Evolutionary conservation across 2,797 vertebrate genomes (phyloP).

Genomic region (Trematomus bernacchii): DNA sequence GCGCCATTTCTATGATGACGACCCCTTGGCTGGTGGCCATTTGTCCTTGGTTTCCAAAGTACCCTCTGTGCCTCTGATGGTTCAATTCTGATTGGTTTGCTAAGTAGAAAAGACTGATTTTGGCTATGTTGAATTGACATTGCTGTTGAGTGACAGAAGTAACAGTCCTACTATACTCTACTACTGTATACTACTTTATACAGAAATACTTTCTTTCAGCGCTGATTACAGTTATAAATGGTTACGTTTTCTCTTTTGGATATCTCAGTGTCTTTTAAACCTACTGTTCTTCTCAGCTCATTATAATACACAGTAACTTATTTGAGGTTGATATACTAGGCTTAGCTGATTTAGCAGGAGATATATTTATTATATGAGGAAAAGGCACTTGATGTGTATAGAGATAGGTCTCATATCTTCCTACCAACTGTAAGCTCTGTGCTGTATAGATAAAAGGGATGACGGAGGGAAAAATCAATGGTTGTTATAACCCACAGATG

Average conservation of each 20-base stretch:
- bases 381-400: constrained; percentile 84
- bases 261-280: constrained; percentile 80
- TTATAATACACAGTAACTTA: constrained; percentile 82
- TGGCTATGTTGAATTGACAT: constrained; percentile 73
- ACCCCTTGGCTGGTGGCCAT: constrained; percentile 65
- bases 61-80: constrained; percentile 89
- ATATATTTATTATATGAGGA: constrained; percentile 81
- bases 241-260: constrained; percentile 78
- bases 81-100: constrained; percentile 84
- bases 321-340: constrained; percentile 83
- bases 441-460: constrained; percentile 81
- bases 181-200: constrained; percentile 78
- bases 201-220: constrained; percentile 75
- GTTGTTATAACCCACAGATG: constrained; percentile 77
- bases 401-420: constrained; percentile 83
- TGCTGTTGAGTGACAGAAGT: constrained; percentile 77
- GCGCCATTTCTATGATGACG: constrained; percentile 53
- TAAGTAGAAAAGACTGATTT: constrained; percentile 78
- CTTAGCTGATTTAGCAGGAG: constrained; percentile 80
- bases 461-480: constrained; percentile 75
- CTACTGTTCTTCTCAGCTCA: constrained; percentile 79
- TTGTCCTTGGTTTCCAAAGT: constrained; percentile 87
- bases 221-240: constrained; percentile 80
- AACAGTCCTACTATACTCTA: constrained; percentile 76
- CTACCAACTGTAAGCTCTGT: constrained; percentile 80